phyloP scores from a whole-genome alignment of 2,113 vertebrate genomes.

The Ciconia maguari region DNA sequence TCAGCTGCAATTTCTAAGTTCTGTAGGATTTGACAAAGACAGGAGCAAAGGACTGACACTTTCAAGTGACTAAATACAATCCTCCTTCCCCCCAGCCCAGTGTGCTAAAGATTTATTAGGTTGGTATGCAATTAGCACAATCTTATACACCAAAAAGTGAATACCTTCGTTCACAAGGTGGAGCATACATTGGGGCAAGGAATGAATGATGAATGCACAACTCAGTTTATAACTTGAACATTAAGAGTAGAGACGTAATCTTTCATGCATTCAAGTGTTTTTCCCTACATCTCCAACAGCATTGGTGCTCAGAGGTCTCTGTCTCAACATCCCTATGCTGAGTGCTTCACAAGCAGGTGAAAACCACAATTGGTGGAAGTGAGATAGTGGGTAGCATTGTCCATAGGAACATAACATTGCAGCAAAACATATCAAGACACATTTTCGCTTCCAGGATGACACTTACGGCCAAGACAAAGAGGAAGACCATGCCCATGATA shows the following conservation, averaged over 20 bases:
- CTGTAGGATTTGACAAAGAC: not conserved
- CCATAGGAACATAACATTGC: not conserved
- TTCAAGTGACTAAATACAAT: not conserved
- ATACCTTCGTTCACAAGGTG: not conserved
- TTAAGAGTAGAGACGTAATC: not conserved
- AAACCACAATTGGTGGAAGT: slow-evolving; percentile 5
- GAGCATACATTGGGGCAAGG: not conserved
- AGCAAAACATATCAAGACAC: not conserved
- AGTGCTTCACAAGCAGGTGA: not conserved
- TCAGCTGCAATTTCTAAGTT: not conserved
- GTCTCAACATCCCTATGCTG: not conserved
- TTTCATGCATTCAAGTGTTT: not conserved
- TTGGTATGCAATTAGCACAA: not conserved
- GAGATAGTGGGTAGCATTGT: not conserved
- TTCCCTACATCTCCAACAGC: not conserved
- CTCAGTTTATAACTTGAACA: not conserved
- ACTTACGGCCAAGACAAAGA: not conserved
- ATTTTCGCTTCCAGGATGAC: not conserved
- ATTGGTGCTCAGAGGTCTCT: not conserved
- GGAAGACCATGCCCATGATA: not conserved
- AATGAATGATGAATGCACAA: not conserved
- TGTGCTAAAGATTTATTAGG: not conserved
- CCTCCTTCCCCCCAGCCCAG: not conserved
- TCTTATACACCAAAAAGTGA: not conserved
- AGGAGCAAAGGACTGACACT: not conserved